Evolutionary conservation across 2,888 invertebrate genomes (phyloP).

Genomic region (Synanthedon tipuliformis): DNA sequence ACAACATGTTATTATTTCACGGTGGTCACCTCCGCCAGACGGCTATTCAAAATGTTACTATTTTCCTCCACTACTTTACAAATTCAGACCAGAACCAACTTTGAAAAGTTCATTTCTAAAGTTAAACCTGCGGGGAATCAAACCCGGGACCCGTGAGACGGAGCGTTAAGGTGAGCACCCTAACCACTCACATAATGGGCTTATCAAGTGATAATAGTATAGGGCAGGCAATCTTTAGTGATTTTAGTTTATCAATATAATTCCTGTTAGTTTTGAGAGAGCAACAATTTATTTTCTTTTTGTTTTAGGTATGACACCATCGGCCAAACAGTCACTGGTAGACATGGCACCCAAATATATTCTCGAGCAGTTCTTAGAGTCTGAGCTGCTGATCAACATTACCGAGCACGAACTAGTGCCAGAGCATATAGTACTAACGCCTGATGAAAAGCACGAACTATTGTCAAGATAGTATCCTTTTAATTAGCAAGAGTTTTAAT

Average conservation of each 20-base stretch:
- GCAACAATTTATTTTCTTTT: background rate
- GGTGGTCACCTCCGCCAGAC: no score
- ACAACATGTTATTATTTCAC: no score
- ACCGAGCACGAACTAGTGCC: slow-evolving; percentile 99
- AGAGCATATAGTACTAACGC: slow-evolving; percentile 98
- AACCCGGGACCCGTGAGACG: no score
- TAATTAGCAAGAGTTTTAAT: slow-evolving; percentile 2
- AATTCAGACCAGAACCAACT: no score
- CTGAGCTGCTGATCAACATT: slow-evolving; percentile 96
- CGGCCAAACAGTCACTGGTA: slow-evolving; percentile 94
- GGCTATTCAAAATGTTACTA: no score
- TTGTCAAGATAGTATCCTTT: slow-evolving; percentile 90
- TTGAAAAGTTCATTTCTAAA: no score
- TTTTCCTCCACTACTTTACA: no score
- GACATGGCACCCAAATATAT: slow-evolving; percentile 99
- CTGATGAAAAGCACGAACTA: slow-evolving; percentile 97
- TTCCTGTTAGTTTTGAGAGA: background rate
- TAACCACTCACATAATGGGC: no score
- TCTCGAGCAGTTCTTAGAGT: slow-evolving; percentile 93
- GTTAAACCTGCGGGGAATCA: no score
- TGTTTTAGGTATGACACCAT: slow-evolving; percentile 92
- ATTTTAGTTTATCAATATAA: background rate
- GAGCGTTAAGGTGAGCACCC: no score
- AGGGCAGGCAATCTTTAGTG: background rate
- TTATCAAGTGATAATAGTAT: background rate